Evolutionary conservation across 2,797 vertebrate genomes (phyloP).

Genomic region (Anas acuta): DNA sequence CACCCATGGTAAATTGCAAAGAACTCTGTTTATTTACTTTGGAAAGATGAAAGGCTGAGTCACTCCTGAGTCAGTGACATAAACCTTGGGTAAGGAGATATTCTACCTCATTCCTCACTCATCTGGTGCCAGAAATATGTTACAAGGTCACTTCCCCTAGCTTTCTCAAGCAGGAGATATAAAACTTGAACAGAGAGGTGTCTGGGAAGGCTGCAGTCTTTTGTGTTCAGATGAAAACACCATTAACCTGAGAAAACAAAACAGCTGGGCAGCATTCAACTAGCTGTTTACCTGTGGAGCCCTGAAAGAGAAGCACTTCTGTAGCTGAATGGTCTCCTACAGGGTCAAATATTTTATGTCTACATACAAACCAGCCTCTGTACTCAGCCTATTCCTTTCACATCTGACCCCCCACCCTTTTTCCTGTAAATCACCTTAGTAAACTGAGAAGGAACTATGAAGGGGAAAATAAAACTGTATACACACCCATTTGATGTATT

Average conservation of each 20-base stretch:
- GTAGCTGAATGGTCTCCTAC: not conserved
- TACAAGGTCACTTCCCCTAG: not conserved
- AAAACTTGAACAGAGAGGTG: not conserved
- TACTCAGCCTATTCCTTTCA: not conserved
- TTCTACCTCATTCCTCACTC: slow-evolving; percentile 1
- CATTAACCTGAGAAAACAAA: slow-evolving; percentile 16
- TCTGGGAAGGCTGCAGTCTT: not conserved
- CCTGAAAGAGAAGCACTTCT: not conserved
- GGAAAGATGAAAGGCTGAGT: slow-evolving; percentile 32
- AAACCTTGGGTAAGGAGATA: not conserved
- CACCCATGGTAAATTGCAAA: slow-evolving; percentile 2
- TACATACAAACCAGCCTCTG: not conserved
- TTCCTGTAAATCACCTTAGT: not conserved
- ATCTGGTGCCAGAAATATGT: slow-evolving; percentile 35
- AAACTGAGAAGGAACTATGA: not conserved
- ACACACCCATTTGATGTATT: not conserved
- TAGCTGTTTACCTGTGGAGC: not conserved
- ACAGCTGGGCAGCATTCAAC: not conserved
- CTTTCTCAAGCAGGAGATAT: not conserved
- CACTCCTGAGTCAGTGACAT: not conserved
- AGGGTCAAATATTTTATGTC: not conserved
- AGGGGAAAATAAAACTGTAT: not conserved
- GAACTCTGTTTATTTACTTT: slow-evolving; percentile 21
- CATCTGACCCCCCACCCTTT: not conserved
- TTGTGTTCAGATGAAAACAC: slow-evolving; percentile 4